A percentile compares a stretch with the other conserved stretches of the same genome.
phyloP scores from a whole-genome alignment of 2,888 invertebrate genomes.

The Pegoplata infirma region DNA sequence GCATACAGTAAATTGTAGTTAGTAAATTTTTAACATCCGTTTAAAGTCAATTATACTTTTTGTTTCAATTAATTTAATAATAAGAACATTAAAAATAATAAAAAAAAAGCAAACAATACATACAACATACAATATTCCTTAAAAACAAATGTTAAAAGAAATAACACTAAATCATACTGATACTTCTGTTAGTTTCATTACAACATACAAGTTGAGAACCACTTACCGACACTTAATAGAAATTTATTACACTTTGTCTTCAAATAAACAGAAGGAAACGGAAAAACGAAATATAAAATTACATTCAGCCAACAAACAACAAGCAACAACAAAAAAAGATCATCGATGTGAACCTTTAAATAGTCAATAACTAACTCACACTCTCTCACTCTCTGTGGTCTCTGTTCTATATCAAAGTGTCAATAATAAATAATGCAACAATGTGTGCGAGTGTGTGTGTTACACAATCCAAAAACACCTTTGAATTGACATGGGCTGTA shows the following conservation, averaged over 20 bases:
- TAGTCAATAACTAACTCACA: slow-evolving; percentile 1
- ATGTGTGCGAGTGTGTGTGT: neutral
- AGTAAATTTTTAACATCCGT: too few relatives aligned
- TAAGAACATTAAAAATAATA: too few relatives aligned
- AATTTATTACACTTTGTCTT: neutral
- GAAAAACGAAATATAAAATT: neutral
- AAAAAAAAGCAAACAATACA: neutral
- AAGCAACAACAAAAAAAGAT: neutral
- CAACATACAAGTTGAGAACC: neutral
- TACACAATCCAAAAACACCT: slow-evolving; percentile 18
- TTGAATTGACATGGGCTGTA: slow-evolving; percentile 2
- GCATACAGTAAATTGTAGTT: too few relatives aligned
- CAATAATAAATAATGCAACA: slow-evolving; percentile 45
- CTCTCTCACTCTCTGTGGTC: neutral
- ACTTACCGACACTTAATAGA: neutral
- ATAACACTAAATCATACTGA: slow-evolving; percentile 15
- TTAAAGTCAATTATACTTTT: too few relatives aligned
- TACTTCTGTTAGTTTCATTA: slow-evolving; percentile 17
- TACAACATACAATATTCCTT: neutral
- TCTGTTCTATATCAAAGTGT: slow-evolving; percentile 16
- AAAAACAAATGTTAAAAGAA: neutral
- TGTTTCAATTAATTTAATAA: too few relatives aligned
- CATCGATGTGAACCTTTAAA: slow-evolving; percentile 7
- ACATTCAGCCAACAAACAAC: neutral
- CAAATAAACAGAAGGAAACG: neutral